Evolutionary conservation across 2,113 vertebrate genomes (phyloP), one percentile per base, ranked within the genome.

Genomic region (Thinocorus orbignyianus): DNA sequence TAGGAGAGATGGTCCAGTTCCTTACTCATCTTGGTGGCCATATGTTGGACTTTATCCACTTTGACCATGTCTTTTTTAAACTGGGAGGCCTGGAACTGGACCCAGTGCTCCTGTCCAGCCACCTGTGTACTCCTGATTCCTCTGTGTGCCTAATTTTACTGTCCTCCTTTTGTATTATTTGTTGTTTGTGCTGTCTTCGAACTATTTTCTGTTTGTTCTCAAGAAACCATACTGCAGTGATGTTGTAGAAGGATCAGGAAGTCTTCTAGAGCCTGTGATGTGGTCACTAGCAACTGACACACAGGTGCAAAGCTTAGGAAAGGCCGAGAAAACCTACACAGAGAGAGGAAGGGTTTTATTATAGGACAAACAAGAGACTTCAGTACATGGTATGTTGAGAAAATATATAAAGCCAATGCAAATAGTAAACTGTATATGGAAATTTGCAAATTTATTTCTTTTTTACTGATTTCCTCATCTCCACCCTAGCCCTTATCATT

Each of bases 41-140:
- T 68, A 80, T 3, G 0, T 18, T 74, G 12, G n/a, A 54, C 6
- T 48, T 23, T 48, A 7, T 33, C 26, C 25, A 49, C 20, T 31
- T 30, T 39, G 3, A 26, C 8, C 7, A 25, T 28, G 31, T 60
- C 7, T 62, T 5, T 42, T 4, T n/a, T 0, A 0, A 15, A 39
- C 14, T 37, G 28, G 9, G 2, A 28, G 68, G 1, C 8, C 4
- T 17, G 39, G 13, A 62, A 68, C 5, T 31, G 6, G 22, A 51
- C 25, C 5, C 14, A 76, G 18, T 1, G 7, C 17, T 57, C 6
- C 46, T 44, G 10, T 25, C 10, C 37, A 76, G 16, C 18, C 23
- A 66, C 22, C 10, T 72, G 11, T 18, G 9, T 42, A 64, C 12
- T 12, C 15, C 9, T 54, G 17, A 5, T 52, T 66, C 25, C 19